Percentiles rank a stretch among this genome's conserved stretches.
phyloP scores from a whole-genome alignment of 2,888 invertebrate genomes.

The Amphimallon solstitiale region DNA sequence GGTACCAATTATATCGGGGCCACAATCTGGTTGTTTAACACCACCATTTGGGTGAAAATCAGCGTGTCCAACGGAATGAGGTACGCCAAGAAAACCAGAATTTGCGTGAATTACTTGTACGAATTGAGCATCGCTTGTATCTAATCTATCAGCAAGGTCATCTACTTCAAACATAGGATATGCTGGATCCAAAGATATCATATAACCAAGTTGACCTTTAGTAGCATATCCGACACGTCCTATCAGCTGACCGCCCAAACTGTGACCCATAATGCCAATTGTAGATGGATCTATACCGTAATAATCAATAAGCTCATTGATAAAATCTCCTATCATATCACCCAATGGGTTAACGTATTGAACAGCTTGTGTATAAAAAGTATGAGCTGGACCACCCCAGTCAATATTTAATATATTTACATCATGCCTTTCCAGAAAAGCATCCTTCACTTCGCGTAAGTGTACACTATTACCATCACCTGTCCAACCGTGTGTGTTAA shows the following conservation, averaged over 20 bases:
- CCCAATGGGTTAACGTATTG: constrained; percentile 38
- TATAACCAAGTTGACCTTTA: constrained; percentile 43
- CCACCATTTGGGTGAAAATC: constrained; percentile 38
- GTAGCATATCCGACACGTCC: constrained; percentile 64
- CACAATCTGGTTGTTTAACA: constrained; percentile 38
- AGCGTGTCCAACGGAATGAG: constrained; percentile 32
- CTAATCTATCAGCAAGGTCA: constrained; percentile 77
- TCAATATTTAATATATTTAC: constrained; percentile 44
- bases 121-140: constrained; percentile 79
- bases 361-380: constrained; percentile 39
- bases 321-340: constrained; percentile 41
- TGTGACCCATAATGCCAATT: constrained; percentile 39
- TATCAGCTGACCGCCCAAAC: constrained; percentile 38
- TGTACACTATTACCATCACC: constrained; percentile 36
- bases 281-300: constrained; percentile 18
- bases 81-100: constrained; percentile 54
- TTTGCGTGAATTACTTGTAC: constrained; percentile 89
- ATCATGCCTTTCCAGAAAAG: constrained; percentile 35
- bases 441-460: constrained; percentile 34
- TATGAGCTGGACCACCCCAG: constrained; percentile 39
- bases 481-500: constrained; percentile 44
- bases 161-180: constrained; percentile 60
- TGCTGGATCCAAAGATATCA: constrained; percentile 56
- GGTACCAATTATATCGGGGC: constrained; percentile 64
- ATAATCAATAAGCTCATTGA: constrained; percentile 36